Evolutionary conservation across 2,113 vertebrate genomes (phyloP).

Genomic region (Mesoclemmys tuberculata): DNA sequence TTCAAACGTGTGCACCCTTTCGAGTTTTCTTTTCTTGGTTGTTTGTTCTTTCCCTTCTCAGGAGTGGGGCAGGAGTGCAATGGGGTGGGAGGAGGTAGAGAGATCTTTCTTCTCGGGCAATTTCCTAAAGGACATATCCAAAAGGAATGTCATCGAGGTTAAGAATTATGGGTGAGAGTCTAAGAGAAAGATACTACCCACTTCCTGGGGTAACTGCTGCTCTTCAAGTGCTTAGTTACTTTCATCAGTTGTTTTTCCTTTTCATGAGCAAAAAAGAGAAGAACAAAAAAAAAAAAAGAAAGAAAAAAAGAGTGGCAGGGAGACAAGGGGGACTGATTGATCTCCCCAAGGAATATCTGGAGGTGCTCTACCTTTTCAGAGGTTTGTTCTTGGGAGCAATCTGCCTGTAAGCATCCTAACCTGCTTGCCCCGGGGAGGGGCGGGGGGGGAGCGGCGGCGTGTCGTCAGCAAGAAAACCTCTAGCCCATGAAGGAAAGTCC

Average conservation of each 20-base stretch:
- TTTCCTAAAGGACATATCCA: neutral
- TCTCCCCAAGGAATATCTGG: too few relatives aligned
- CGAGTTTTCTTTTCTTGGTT: neutral
- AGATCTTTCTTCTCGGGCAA: neutral
- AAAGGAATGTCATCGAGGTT: neutral
- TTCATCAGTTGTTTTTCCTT: too few relatives aligned
- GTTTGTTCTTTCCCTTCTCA: neutral
- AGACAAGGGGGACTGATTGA: too few relatives aligned
- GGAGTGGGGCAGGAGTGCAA: neutral
- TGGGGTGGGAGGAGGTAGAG: neutral
- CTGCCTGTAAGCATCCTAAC: neutral
- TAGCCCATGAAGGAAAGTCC: neutral
- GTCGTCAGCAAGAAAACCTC: neutral
- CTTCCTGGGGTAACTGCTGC: neutral
- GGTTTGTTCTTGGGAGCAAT: too few relatives aligned
- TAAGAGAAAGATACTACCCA: neutral
- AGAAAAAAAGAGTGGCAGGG: too few relatives aligned
- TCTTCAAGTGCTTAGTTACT: too few relatives aligned
- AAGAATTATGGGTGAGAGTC: neutral
- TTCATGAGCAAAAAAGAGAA: too few relatives aligned
- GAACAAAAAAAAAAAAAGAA: too few relatives aligned
- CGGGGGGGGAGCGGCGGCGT: too few relatives aligned
- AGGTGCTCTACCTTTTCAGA: too few relatives aligned
- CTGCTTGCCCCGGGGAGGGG: neutral
- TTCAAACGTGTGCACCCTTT: neutral